Conservation (phyloP, 2,797 vertebrate species). For the Clamator glandarius region DNA sequence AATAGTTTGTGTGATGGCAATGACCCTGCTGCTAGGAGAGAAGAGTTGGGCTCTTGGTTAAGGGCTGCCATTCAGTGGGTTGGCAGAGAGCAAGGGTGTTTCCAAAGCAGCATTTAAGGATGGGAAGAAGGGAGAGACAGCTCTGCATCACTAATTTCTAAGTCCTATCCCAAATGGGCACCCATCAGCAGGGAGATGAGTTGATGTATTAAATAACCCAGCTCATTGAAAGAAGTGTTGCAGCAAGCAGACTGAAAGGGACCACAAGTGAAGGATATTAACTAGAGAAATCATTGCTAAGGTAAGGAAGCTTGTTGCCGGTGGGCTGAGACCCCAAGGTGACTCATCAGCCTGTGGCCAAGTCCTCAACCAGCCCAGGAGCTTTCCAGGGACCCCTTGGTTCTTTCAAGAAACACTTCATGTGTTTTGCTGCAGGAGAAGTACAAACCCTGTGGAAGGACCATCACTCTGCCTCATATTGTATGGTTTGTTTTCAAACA, state of each 20-base stretch:
- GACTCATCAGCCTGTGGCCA: background rate
- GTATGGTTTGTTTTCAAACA: background rate
- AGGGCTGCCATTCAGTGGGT: background rate
- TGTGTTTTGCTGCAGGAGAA: background rate
- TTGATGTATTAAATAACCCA: background rate
- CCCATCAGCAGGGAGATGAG: background rate
- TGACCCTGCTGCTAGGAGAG: slow-evolving; percentile 13
- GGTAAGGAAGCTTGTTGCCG: background rate
- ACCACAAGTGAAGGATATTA: background rate
- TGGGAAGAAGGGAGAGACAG: background rate
- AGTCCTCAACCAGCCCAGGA: rapidly evolving
- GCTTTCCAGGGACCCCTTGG: rapidly evolving
- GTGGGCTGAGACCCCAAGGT: background rate
- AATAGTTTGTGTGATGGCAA: slow-evolving; percentile 1
- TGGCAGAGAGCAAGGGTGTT: background rate
- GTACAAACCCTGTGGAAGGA: background rate
- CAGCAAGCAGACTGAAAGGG: background rate
- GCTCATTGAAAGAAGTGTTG: background rate
- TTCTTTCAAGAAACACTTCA: background rate
- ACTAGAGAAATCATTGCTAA: background rate
- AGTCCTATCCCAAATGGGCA: background rate
- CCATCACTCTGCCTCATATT: background rate
- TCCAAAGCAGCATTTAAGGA: background rate
- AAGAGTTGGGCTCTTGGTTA: background rate
- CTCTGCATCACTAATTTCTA: background rate